These are phyloP conservation scores for Corythornis leucogaster DNA, from an alignment of 2,797 vertebrate genomes.

Conservation along the genomic window DNA sequence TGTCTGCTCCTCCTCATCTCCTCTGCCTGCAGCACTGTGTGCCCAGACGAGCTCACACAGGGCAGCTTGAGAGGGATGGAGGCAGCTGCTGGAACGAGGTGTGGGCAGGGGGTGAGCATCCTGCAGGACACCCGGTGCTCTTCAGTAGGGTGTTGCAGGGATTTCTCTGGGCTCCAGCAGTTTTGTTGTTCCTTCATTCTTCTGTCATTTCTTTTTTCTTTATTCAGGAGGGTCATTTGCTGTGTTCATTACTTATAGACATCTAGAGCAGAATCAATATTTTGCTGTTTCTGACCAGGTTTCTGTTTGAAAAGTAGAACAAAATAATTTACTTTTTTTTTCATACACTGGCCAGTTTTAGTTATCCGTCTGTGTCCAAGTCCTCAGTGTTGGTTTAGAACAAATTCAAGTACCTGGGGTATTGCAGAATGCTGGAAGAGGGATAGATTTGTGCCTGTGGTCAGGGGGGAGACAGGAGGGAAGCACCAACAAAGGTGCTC, in stretches of 20 bases:
- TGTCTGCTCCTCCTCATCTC: neutral
- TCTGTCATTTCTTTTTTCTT: neutral
- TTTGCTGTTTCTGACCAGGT: neutral
- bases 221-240: neutral
- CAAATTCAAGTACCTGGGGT: neutral
- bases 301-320: neutral
- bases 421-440: neutral
- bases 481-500: neutral
- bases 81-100: neutral
- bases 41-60: neutral
- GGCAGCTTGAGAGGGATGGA: neutral
- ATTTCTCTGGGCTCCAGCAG: neutral
- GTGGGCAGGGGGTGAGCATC: neutral
- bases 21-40: neutral
- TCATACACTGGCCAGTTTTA: neutral
- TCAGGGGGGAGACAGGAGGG: neutral
- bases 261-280: neutral
- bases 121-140: neutral
- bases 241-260: neutral
- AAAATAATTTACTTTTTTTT: neutral
- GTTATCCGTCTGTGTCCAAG: neutral
- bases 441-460: neutral
- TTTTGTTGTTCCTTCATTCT: neutral
- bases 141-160: neutral
- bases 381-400: neutral